Base-by-base conservation (phyloP, 2,113 vertebrate species). In the Anguilla japonica region DNA sequence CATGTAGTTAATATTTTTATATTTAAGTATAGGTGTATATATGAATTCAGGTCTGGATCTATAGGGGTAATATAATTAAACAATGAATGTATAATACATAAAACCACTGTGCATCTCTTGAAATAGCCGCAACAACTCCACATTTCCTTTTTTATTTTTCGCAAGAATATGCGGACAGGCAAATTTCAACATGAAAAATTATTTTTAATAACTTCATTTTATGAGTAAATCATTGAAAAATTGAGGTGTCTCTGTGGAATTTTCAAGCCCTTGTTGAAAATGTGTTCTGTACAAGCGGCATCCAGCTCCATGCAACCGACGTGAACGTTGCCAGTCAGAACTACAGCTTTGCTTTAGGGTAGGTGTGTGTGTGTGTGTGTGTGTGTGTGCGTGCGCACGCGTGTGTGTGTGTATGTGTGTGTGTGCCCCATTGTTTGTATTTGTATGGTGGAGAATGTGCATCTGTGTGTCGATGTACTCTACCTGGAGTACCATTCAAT, bases 141-240 rank as follows among this genome's bases (percentile, higher is more conserved):
- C n/a, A 34, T 26, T 79, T 26, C 22, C 34, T 9, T 84, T 39
- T 53, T 34, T 78, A 40, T 79, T 78, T 53, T 41, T 84, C 15
- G 26, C 41, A 46, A 41, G 7, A 20, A 50, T 84, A 40, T 84
- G 67, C 75, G 78, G 34, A 53, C 78, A 85, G 39, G 84, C 29
- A 79, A 41, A 85, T 85, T 81, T 81, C 75, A 57, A 80, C 18
- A 80, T 46, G 84, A 60, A 85, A 85, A 85, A 79, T 79, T 85
- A 85, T 53, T 46, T 13, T 56, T 75, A 85, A 43, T 46, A 85
- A 81, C 29, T 75, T 26, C 79, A 85, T 75, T 26, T 67, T 1
- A 84, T 75, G 46, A 80, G 84, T 85, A 79, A 85, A 18, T 79
- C 39, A 53, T 56, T 57, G 79, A 46, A 56, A 85, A 85, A 39